Evolutionary conservation across 2,888 invertebrate genomes (phyloP).

Genomic region (Lithophane leautieri): DNA sequence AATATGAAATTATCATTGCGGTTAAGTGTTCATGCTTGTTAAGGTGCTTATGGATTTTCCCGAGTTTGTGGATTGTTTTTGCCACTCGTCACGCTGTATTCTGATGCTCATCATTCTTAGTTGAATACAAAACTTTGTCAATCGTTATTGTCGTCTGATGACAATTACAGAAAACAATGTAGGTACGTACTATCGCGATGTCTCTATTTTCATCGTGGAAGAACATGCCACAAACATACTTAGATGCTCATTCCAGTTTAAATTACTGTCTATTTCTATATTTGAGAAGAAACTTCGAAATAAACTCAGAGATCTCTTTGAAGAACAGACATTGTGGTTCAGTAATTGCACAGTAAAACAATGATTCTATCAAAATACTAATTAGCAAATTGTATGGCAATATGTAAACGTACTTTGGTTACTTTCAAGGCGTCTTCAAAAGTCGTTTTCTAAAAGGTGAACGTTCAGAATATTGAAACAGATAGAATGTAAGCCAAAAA

Average conservation of each 20-base stretch:
- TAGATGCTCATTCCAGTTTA: neutral
- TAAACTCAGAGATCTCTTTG: neutral
- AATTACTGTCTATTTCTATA: slow-evolving; percentile 1
- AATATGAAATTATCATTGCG: slow-evolving; percentile 52
- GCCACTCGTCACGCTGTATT: neutral
- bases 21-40: slow-evolving; percentile 26
- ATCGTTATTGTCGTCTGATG: neutral
- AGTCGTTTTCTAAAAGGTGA: slow-evolving; percentile 6
- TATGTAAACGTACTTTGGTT: slow-evolving; percentile 1
- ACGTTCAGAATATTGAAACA: slow-evolving; percentile 15
- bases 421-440: slow-evolving; percentile 16
- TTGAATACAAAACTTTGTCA: neutral
- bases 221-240: neutral
- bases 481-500: slow-evolving; percentile 43
- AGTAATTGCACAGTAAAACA: neutral
- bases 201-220: neutral
- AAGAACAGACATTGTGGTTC: neutral
- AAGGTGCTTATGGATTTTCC: neutral
- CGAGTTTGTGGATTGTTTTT: slow-evolving; percentile 10
- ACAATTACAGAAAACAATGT: neutral
- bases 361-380: neutral
- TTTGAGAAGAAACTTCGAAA: neutral
- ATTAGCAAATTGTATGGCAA: slow-evolving; percentile 2
- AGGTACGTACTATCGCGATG: neutral
- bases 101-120: neutral